A percentile compares a stretch with the other conserved stretches of the same genome.
Evolutionary conservation across 2,797 vertebrate genomes (phyloP).

Genomic region (Mormyrus hasselquistii): DNA sequence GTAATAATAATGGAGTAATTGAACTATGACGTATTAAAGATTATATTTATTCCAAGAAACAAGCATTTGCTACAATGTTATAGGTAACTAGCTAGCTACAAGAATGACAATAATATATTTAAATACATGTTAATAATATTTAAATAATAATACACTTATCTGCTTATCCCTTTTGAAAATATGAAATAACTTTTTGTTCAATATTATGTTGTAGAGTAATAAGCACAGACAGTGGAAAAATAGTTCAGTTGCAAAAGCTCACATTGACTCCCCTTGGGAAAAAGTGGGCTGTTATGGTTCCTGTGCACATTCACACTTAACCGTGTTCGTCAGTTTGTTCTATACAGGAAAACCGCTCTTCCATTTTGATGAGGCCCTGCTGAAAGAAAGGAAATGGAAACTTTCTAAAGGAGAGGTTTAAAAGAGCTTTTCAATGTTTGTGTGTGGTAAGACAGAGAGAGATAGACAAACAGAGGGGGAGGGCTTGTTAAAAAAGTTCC

Average conservation of each 20-base stretch:
- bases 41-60: background rate
- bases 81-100: too few relatives aligned
- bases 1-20: background rate
- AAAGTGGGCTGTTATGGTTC: background rate
- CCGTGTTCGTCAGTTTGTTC: conserved; percentile 40
- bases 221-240: background rate
- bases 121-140: background rate
- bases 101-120: too few relatives aligned
- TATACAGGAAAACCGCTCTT: conserved; percentile 40
- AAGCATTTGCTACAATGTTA: background rate
- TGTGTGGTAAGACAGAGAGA: background rate
- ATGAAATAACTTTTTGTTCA: background rate
- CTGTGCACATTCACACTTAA: conserved; percentile 33
- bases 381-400: background rate
- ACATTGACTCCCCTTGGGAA: conserved; percentile 18
- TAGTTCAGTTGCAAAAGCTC: background rate
- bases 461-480: background rate
- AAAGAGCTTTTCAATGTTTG: background rate
- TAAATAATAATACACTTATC: background rate
- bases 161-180: background rate
- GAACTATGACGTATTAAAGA: background rate
- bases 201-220: background rate
- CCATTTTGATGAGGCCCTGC: conserved; percentile 23
- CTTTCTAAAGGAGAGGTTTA: background rate
- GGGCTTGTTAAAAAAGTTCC: background rate